These are phyloP conservation scores for Ancistrus triradiatus DNA, from an alignment of 2,113 vertebrate genomes.

Conservation along the genomic window DNA sequence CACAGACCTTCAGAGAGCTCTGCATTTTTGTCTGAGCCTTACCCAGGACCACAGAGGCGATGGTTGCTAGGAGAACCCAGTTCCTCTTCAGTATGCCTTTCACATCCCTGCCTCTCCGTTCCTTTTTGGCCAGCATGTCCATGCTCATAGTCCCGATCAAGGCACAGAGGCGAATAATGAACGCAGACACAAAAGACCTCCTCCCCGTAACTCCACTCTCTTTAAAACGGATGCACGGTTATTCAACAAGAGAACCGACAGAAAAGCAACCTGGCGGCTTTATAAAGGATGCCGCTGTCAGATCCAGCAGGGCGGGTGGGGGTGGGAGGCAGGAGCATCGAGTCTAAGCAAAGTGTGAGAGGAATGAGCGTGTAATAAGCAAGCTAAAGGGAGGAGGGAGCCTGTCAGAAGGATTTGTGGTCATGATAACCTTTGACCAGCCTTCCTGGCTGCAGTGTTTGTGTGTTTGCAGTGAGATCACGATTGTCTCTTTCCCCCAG, in stretches of 20 bases:
- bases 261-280: slow-evolving; percentile 29
- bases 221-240: slow-evolving; percentile 11
- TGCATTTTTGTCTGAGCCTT: slow-evolving; percentile 47
- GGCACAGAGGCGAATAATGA: slow-evolving; percentile 15
- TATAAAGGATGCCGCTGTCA: slow-evolving; percentile 52
- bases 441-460: background rate
- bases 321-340: slow-evolving; percentile 23
- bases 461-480: slow-evolving; percentile 1
- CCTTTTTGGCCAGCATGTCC: slow-evolving; percentile 72
- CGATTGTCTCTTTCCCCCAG: background rate
- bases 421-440: slow-evolving; percentile 37
- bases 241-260: background rate
- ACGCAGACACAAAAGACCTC: background rate
- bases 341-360: slow-evolving; percentile 6
- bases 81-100: slow-evolving; percentile 77
- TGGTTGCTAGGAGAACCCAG: slow-evolving; percentile 84
- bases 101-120: slow-evolving; percentile 63
- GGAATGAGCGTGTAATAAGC: slow-evolving; percentile 5
- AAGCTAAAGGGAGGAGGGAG: background rate
- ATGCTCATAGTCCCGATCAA: slow-evolving; percentile 38
- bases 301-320: slow-evolving; percentile 48
- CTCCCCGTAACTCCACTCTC: background rate
- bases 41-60: slow-evolving; percentile 83
- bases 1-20: slow-evolving; percentile 1
- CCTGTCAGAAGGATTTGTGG: slow-evolving; percentile 8